Evolutionary conservation across 2,888 invertebrate species (phyloP).

Genomic region (Tryphoninae sp.): DNA sequence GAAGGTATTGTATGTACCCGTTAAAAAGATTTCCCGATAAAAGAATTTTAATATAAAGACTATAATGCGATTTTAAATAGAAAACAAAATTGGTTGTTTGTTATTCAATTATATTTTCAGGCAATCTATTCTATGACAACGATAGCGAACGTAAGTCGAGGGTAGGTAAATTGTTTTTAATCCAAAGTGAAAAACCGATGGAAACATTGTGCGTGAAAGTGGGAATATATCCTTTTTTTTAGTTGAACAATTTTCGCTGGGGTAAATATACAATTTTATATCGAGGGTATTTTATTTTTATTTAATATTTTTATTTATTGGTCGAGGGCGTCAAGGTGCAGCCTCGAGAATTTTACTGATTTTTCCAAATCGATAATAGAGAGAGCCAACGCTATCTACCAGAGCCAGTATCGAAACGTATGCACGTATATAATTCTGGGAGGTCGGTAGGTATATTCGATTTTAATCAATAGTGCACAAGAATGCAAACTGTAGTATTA

Average conservation of each 20-base stretch:
- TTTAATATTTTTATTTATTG: too few species aligned
- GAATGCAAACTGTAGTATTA: not conserved
- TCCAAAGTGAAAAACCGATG: not conserved
- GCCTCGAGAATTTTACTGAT: too few species aligned
- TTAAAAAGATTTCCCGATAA: conserved; percentile 51
- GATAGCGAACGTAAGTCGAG: too few species aligned
- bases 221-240: not conserved
- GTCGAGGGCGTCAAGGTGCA: too few species aligned
- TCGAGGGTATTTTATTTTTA: too few species aligned
- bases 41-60: conserved; percentile 42
- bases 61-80: conserved; percentile 27
- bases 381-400: too few species aligned
- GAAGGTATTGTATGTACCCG: conserved; percentile 51
- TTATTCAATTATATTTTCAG: not conserved
- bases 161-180: too few species aligned
- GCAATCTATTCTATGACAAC: too few species aligned
- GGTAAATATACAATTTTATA: not conserved
- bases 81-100: not conserved
- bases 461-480: not conserved
- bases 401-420: too few species aligned
- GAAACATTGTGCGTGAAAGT: not conserved
- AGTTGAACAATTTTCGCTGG: not conserved
- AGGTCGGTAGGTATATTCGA: not conserved
- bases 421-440: not conserved
- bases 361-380: too few species aligned